Percentiles rank a stretch among this genome's conserved stretches.
Conservation (phyloP, 2,113 vertebrate genomes). For the Vombatus ursinus region DNA sequence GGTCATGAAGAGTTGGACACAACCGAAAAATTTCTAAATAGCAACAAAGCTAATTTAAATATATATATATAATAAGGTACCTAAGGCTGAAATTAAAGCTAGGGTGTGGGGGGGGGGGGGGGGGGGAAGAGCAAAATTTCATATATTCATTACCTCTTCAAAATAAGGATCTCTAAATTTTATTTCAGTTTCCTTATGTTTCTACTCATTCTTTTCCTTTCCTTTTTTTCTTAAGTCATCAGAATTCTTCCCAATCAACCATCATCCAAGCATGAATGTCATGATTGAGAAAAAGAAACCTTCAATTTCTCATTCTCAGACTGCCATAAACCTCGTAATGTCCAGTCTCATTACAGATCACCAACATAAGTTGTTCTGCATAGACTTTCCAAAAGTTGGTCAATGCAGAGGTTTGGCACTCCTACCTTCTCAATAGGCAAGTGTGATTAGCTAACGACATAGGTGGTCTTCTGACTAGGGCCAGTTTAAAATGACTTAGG, state of each 20-base stretch:
- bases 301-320: not conserved
- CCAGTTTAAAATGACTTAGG: not conserved
- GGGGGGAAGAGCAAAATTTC: not conserved
- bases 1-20: not conserved
- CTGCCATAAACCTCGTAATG: constrained; percentile 11
- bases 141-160: constrained; percentile 4
- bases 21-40: not conserved
- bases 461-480: not conserved
- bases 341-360: not conserved
- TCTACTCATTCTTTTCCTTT: not conserved
- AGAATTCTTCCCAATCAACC: constrained; percentile 43
- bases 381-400: constrained; percentile 9
- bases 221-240: not conserved
- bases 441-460: not conserved
- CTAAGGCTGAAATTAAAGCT: too few species aligned
- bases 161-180: constrained; percentile 19
- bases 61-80: too few species aligned
- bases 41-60: not conserved
- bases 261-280: not conserved
- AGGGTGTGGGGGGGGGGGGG: too few species aligned
- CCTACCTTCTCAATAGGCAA: constrained; percentile 12
- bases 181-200: constrained; percentile 29
- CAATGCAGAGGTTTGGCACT: not conserved
- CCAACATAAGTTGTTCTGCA: constrained; percentile 18
- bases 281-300: constrained; percentile 32